Evolutionary conservation across 2,113 vertebrate species (phyloP).

Genomic region (Sebastes schlegelii): DNA sequence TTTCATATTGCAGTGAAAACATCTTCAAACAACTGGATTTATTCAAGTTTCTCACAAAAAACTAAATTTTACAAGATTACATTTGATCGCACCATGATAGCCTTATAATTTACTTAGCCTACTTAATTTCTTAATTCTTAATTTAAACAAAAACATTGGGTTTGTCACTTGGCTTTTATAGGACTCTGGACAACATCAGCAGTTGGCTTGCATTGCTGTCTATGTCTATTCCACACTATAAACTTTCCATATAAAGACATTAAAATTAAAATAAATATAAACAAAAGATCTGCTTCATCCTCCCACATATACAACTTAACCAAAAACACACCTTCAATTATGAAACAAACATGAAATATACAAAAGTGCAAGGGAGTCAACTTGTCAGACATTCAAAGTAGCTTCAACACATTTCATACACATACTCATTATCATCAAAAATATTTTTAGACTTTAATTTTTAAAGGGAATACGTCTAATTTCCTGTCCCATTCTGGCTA

Average conservation of each 20-base stretch:
- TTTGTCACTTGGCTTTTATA: neutral
- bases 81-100: too few species aligned
- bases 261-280: neutral
- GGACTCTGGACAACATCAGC: neutral
- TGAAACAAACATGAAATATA: neutral
- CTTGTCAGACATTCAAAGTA: neutral
- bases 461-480: neutral
- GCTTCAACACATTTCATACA: neutral
- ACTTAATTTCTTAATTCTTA: too few species aligned
- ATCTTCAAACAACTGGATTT: too few species aligned
- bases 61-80: too few species aligned
- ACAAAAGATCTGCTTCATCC: neutral
- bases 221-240: neutral
- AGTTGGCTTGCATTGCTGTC: too few species aligned
- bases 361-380: neutral
- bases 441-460: slow-evolving; percentile 3
- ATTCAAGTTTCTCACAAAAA: too few species aligned
- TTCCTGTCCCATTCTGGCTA: neutral
- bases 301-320: neutral
- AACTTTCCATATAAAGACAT: neutral
- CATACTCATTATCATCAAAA: neutral
- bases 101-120: too few species aligned
- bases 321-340: neutral
- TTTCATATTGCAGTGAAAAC: too few species aligned
- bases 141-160: neutral